Conservation (phyloP, 2,113 vertebrate species). For the Neoarius graeffei region DNA sequence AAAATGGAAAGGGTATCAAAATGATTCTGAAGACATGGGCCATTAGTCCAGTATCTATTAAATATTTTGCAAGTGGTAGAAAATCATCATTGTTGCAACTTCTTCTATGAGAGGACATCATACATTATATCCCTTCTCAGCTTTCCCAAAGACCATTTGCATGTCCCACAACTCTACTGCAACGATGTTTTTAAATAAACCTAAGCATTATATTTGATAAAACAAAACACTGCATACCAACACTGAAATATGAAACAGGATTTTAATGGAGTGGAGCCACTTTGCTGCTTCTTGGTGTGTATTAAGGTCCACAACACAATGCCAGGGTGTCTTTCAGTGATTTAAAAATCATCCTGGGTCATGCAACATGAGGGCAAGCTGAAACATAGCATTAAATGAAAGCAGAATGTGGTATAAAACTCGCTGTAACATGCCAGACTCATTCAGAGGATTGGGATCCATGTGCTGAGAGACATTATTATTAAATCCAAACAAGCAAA, state of each 20-base stretch:
- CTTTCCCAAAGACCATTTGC: neutral
- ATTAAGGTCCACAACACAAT: neutral
- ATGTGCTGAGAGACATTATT: neutral
- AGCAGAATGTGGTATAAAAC: neutral
- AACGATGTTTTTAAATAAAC: neutral
- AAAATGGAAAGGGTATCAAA: neutral
- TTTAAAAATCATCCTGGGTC: neutral
- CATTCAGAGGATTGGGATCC: neutral
- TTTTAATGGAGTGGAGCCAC: neutral
- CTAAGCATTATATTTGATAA: neutral
- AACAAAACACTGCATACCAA: neutral
- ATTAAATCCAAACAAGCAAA: neutral
- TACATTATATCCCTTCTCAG: too few species aligned
- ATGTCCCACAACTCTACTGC: neutral
- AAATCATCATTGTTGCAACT: neutral
- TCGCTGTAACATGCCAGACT: neutral
- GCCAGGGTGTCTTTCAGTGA: neutral
- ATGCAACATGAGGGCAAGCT: neutral
- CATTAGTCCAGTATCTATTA: conserved; percentile 8
- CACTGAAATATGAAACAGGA: neutral
- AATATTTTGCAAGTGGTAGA: neutral
- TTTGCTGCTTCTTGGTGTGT: neutral
- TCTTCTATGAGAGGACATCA: neutral
- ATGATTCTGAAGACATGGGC: conserved; percentile 6
- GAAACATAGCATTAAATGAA: neutral